A percentile compares a stretch with the other conserved stretches of the same genome.
Evolutionary conservation across 2,888 invertebrate species (phyloP).

Genomic region (Lithophane leautieri): DNA sequence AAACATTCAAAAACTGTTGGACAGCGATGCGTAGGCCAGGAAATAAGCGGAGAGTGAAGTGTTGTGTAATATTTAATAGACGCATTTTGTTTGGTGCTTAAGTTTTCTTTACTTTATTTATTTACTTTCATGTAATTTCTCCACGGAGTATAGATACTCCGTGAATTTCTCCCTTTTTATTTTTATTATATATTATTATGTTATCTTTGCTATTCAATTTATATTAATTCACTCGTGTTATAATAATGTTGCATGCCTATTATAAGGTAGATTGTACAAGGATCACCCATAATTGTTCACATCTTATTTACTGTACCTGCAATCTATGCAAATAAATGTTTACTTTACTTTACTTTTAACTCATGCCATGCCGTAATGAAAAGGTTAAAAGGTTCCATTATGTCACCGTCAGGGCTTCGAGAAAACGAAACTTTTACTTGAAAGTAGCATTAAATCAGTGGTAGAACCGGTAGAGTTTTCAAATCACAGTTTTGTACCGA

Average conservation of each 20-base stretch:
- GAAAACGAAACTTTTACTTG: not conserved
- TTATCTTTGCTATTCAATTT: too few species aligned
- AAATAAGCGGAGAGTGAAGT: constrained; percentile 25
- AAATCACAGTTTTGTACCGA: not conserved
- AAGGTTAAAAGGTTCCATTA: too few species aligned
- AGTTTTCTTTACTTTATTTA: not conserved
- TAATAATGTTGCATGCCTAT: too few species aligned
- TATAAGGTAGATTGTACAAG: too few species aligned
- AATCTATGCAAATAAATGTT: too few species aligned
- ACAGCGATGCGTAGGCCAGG: constrained; percentile 68
- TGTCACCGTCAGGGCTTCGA: not conserved
- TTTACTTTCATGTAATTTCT: not conserved
- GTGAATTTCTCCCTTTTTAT: not conserved
- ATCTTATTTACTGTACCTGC: too few species aligned
- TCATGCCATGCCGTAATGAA: too few species aligned
- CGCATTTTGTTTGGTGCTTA: not conserved
- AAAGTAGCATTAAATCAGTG: not conserved
- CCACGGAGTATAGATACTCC: too few species aligned
- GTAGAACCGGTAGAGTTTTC: not conserved
- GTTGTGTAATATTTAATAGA: not conserved
- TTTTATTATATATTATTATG: too few species aligned
- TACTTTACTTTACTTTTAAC: too few species aligned
- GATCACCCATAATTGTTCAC: too few species aligned
- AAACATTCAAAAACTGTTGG: constrained; percentile 82
- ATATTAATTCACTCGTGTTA: too few species aligned